These are phyloP conservation scores for Apomyelois bistriatella DNA, from an alignment of 2,888 invertebrate genomes.

Conservation along the genomic window DNA sequence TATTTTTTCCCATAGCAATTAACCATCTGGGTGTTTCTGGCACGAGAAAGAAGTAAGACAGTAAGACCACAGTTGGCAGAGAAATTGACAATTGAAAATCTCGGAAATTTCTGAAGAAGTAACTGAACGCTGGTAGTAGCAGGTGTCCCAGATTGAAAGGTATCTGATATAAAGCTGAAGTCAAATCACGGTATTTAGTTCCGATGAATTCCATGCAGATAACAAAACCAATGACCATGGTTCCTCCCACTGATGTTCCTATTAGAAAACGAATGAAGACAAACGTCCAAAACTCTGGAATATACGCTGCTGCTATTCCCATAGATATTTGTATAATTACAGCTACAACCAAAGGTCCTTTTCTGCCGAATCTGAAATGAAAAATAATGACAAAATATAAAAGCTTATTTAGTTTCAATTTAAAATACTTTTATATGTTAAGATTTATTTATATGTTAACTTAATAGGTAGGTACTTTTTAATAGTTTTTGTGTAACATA, in stretches of 20 bases:
- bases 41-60: conserved; percentile 83
- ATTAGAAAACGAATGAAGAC: conserved; percentile 84
- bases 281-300: conserved; percentile 81
- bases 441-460: no score
- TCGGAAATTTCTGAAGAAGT: conserved; percentile 82
- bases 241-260: conserved; percentile 88
- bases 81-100: conserved; percentile 84
- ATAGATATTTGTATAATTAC: conserved; percentile 85
- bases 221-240: conserved; percentile 84
- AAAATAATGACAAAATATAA: not conserved
- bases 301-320: conserved; percentile 84
- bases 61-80: conserved; percentile 76
- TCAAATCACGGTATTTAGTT: conserved; percentile 71
- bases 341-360: conserved; percentile 84
- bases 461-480: no score
- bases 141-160: conserved; percentile 86
- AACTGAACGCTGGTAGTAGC: conserved; percentile 81
- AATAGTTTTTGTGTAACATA: no score
- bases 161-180: conserved; percentile 83
- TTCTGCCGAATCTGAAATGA: conserved; percentile 84
- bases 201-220: conserved; percentile 85
- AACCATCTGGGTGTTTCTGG: conserved; percentile 92
- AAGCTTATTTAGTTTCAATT: no score
- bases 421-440: no score
- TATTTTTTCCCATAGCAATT: conserved; percentile 83